Evolutionary conservation across 2,888 invertebrate species (phyloP).

Genomic region (Parascotia fuliginaria): DNA sequence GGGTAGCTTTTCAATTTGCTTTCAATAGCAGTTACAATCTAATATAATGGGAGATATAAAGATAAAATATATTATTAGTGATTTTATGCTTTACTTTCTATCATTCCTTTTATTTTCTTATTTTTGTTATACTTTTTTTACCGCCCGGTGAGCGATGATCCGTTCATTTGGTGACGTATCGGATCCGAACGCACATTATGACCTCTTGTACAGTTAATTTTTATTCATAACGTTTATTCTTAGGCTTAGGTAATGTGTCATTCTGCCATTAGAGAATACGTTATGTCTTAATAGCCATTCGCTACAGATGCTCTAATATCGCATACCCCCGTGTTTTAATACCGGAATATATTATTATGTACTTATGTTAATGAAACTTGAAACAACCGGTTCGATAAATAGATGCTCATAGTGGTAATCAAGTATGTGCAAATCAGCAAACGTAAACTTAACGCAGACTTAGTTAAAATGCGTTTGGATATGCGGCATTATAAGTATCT

Average conservation of each 20-base stretch:
- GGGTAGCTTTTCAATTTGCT: constrained; percentile 45
- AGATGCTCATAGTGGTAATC: too few species aligned
- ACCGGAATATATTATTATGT: too few species aligned
- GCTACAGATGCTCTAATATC: constrained; percentile 27
- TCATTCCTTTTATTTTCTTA: constrained; percentile 47
- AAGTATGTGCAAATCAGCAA: too few species aligned
- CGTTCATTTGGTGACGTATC: constrained; percentile 36
- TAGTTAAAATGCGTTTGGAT: constrained; percentile 18
- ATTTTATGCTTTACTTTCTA: constrained; percentile 40
- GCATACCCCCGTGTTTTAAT: constrained; percentile 7
- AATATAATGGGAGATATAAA: constrained; percentile 12
- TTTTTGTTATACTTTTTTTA: constrained; percentile 31
- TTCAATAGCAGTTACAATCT: constrained; percentile 27
- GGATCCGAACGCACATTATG: constrained; percentile 65
- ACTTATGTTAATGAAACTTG: too few species aligned
- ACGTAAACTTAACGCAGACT: too few species aligned
- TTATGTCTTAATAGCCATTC: constrained; percentile 32
- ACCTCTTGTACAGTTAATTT: constrained; percentile 58
- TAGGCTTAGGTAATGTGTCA: constrained; percentile 50
- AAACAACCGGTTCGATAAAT: too few species aligned
- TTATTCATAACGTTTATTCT: constrained; percentile 31
- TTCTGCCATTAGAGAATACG: constrained; percentile 43
- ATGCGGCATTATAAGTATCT: constrained; percentile 38
- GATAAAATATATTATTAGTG: constrained; percentile 18
- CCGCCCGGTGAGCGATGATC: constrained; percentile 20